These are phyloP conservation scores for Centropristis striata DNA, from an alignment of 2,113 vertebrate species.

Conservation along the genomic window DNA sequence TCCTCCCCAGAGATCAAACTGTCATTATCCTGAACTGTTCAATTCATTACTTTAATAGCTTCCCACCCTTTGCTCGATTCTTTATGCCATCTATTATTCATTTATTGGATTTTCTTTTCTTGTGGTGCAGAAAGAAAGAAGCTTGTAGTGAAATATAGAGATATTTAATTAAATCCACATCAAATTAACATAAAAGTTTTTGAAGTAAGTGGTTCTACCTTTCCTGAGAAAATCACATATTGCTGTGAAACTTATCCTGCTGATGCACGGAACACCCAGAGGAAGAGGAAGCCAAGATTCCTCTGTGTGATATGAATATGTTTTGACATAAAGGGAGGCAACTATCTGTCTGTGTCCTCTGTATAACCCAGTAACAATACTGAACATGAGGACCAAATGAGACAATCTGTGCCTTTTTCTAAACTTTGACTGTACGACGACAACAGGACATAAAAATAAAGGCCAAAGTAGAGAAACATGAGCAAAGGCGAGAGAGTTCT, in stretches of 20 bases:
- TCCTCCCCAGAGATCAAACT: conserved; percentile 9
- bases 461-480: conserved; percentile 7
- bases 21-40: not conserved
- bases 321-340: not conserved
- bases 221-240: not conserved
- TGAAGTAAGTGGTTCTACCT: not conserved
- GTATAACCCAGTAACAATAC: not conserved
- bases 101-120: conserved; percentile 1
- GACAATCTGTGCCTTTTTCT: not conserved
- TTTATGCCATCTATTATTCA: conserved; percentile 9
- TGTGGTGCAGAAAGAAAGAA: not conserved
- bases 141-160: not conserved
- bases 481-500: not conserved
- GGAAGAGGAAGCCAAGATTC: not conserved
- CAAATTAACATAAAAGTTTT: not conserved
- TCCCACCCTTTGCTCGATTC: conserved; percentile 17
- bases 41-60: conserved; percentile 16
- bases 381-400: not conserved
- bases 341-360: not conserved
- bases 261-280: not conserved
- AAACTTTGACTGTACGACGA: not conserved
- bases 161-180: conserved; percentile 27
- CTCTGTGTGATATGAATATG: not conserved
- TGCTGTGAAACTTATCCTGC: not conserved
- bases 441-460: conserved; percentile 29